Conservation (phyloP, 2,888 invertebrate species). For the Beris chalybata region DNA sequence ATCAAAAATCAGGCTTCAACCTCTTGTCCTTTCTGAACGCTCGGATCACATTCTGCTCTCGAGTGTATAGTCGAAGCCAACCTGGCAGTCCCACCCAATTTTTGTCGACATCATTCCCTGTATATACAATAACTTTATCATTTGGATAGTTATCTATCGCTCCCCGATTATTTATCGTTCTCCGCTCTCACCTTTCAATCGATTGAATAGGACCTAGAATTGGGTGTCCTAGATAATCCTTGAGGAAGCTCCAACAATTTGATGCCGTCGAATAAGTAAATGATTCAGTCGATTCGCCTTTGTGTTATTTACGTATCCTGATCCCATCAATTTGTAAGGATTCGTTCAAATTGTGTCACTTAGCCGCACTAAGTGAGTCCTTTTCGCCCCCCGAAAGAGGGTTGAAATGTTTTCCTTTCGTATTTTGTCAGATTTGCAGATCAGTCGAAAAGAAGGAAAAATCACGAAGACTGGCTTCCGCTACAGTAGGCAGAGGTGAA, state of each 20-base stretch:
- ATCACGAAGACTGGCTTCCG: constrained; percentile 35
- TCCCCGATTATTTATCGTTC: constrained; percentile 21
- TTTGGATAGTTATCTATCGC: constrained; percentile 11
- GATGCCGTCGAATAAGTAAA: no score
- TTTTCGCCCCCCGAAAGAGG: constrained; percentile 23
- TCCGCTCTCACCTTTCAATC: constrained; percentile 8
- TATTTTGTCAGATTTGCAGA: constrained; percentile 28
- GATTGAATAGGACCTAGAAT: constrained; percentile 8
- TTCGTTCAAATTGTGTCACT: constrained; percentile 38
- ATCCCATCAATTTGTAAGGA: constrained; percentile 38
- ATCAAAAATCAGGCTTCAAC: constrained; percentile 35
- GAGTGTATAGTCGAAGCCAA: no score
- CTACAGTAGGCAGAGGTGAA: constrained; percentile 13
- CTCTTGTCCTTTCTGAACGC: constrained; percentile 1
- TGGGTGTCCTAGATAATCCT: no score
- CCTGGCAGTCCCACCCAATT: no score
- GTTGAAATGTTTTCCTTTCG: constrained; percentile 28
- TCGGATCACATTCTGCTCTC: background rate
- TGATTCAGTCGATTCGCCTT: constrained; percentile 2
- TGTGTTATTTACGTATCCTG: constrained; percentile 37
- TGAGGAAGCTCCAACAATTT: no score
- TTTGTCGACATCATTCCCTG: no score
- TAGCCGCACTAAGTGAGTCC: constrained; percentile 37
- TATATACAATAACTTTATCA: no score
- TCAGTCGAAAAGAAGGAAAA: constrained; percentile 24